Conservation (phyloP, 2,888 invertebrate species). For the Koerneria pararmatus region DNA sequence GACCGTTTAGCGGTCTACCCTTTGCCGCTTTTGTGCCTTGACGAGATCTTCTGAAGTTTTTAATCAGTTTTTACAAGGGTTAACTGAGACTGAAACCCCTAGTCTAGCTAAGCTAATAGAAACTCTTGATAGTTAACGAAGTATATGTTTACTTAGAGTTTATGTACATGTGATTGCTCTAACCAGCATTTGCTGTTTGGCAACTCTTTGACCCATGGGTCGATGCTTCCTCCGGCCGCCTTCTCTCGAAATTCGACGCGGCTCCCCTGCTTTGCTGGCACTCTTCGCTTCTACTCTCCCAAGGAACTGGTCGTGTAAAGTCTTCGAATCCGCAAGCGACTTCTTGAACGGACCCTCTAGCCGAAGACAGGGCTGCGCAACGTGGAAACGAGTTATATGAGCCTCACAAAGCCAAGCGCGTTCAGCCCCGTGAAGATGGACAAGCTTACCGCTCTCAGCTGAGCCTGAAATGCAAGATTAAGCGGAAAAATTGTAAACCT, state of each 20-base stretch:
- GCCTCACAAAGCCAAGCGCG: no score
- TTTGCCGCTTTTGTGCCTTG: no score
- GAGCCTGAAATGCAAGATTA: no score
- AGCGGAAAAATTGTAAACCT: no score
- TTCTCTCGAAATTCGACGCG: neutral
- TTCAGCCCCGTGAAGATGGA: no score
- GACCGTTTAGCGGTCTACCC: no score
- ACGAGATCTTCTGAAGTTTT: no score
- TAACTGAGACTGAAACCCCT: neutral
- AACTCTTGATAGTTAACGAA: neutral
- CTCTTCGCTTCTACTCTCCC: neutral
- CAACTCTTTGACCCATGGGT: slow-evolving; percentile 53
- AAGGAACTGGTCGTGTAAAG: neutral
- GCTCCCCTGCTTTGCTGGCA: neutral
- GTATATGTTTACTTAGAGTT: neutral
- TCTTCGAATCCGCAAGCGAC: neutral
- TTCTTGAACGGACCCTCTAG: no score
- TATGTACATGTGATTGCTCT: neutral
- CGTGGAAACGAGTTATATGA: no score
- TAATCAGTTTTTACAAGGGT: no score
- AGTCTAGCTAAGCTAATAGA: neutral
- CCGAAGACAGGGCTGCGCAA: no score
- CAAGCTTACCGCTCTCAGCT: no score
- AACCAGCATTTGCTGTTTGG: slow-evolving; percentile 57
- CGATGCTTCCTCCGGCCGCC: neutral